phyloP scores from a whole-genome alignment of 2,113 vertebrate genomes.

The Eptesicus fuscus region DNA sequence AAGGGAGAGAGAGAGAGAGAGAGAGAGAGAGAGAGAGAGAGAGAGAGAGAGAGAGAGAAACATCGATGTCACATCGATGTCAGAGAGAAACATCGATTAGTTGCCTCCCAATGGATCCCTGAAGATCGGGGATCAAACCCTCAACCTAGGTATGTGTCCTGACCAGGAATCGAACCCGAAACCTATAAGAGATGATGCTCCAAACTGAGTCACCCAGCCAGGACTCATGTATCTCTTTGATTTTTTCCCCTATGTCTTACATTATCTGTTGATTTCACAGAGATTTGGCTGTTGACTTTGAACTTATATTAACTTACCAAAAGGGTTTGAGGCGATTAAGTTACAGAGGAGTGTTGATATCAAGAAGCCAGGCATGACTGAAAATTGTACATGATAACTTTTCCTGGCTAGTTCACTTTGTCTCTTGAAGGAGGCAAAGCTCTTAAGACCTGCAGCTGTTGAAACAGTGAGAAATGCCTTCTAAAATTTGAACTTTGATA shows the following conservation, averaged over 20 bases:
- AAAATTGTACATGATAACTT: not conserved
- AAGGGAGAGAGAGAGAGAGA: no score
- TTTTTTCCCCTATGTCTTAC: not conserved
- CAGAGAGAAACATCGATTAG: not conserved
- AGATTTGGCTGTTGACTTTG: not conserved
- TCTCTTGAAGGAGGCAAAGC: not conserved
- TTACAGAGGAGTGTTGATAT: not conserved
- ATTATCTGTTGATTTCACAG: not conserved
- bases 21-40: no score
- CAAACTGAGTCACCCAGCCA: not conserved
- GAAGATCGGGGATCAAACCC: not conserved
- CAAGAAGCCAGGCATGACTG: not conserved
- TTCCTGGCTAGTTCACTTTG: constrained; percentile 29
- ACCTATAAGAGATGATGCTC: not conserved
- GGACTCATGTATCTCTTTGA: not conserved
- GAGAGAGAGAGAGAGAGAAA: not conserved
- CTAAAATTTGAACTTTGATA: constrained; percentile 42
- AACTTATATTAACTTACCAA: not conserved
- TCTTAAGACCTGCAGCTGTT: not conserved
- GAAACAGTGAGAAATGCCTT: constrained; percentile 13
- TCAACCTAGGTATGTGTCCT: not conserved
- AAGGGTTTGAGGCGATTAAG: not conserved
- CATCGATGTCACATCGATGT: not conserved
- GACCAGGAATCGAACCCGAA: not conserved
- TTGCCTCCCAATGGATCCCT: not conserved